Base-by-base conservation (phyloP, 2,113 vertebrate genomes). In the Elephas maximus region DNA sequence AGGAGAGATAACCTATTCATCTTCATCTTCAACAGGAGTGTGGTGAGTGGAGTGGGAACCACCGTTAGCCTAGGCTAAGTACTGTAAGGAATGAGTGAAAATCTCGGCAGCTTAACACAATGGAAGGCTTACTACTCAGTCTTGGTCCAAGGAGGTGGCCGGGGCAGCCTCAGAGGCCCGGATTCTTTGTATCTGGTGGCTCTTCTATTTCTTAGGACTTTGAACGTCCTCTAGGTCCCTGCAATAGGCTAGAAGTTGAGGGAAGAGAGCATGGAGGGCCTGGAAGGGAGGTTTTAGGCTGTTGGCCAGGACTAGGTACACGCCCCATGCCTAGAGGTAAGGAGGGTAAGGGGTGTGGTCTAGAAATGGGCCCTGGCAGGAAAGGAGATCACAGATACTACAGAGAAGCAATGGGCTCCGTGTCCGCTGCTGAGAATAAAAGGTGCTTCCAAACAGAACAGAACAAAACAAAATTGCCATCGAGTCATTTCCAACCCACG, bases 21-120 rank as follows among this genome's bases (percentile, higher is more conserved):
- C 74, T 14, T 69, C 67, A 3, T 5, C 0, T 30, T 62, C 5
- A 12, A 51, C 73, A 76, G 60, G 14, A 45, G 18, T 10, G 1
- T 26, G 20, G 20, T 24, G 44, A 37, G 67, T 20, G 14, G 14
- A 37, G 33, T 3, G 4, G 30, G 26, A 45, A 28, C 20, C 18
- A 6, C n/a, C 0, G 1, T 11, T 2, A 8, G n/a, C 26, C 48
- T 37, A 71, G 76, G 14, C n/a, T 14, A 11, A 51, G 17, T 11
- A 6, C 28, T 48, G 0, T 20, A 15, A 53, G 9, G 15, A 67
- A 1, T 2, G 9, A 30, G 30, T 6, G 24, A 4, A 0, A 8
- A 28, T 30, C 24, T 69, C 26, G 23, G 80, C 0, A 8, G 6
- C n/a, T 91, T 37, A 24, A 45, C 28, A 30, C 2, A 7, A 21